A percentile compares a stretch with the other conserved stretches of the same genome.
Conservation (phyloP, 2,888 invertebrate species). For the Eupithecia dodoneata region DNA sequence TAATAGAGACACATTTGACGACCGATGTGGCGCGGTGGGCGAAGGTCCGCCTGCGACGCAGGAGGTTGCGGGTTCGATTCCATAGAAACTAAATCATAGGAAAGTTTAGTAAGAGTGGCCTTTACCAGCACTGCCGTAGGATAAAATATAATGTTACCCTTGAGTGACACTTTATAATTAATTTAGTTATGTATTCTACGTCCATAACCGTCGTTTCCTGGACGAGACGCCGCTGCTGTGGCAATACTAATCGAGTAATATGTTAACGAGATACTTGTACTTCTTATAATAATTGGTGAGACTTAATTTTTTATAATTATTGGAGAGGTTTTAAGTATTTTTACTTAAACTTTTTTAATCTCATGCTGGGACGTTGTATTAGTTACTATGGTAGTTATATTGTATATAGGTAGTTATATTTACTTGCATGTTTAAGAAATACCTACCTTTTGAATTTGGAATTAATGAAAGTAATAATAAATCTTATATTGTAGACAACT, state of each 20-base stretch:
- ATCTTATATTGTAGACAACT: no score
- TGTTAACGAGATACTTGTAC: background rate
- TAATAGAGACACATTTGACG: no score
- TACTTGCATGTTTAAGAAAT: background rate
- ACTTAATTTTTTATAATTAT: no score
- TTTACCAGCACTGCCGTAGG: background rate
- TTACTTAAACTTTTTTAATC: background rate
- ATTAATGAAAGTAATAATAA: no score
- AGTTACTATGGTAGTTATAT: no score
- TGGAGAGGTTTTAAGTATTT: background rate
- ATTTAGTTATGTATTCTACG: slow-evolving; percentile 18
- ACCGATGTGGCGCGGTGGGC: no score
- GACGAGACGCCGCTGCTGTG: slow-evolving; percentile 53
- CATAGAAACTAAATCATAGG: no score
- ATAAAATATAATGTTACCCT: background rate
- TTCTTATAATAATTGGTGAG: background rate
- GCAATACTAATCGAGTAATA: slow-evolving; percentile 38
- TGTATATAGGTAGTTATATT: background rate
- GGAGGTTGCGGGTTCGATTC: no score
- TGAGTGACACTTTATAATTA: background rate
- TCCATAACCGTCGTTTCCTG: slow-evolving; percentile 54
- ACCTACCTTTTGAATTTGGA: no score
- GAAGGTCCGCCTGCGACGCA: no score
- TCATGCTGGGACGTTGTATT: background rate
- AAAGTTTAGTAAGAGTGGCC: background rate